Conservation (phyloP, 2,797 vertebrate species). For the Sandelia bainsii region DNA sequence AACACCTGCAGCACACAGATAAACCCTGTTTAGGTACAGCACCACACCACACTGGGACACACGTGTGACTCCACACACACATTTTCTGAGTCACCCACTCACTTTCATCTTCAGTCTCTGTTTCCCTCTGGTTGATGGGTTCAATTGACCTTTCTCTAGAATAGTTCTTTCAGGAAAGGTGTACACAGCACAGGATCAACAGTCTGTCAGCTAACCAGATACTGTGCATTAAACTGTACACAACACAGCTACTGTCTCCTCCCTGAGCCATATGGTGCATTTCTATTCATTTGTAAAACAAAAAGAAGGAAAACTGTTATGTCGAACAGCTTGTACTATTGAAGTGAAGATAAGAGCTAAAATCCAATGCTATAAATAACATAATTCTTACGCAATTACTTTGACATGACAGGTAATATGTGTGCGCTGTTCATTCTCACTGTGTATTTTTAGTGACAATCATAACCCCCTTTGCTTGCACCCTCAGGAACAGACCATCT, state of each 20-base stretch:
- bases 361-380: conserved; percentile 3
- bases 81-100: conserved; percentile 27
- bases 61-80: background rate
- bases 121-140: conserved; percentile 36
- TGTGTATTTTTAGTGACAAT: conserved; percentile 73
- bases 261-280: conserved; percentile 2
- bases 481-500: conserved; percentile 72
- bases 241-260: conserved; percentile 12
- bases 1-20: conserved; percentile 87
- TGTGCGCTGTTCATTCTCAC: conserved; percentile 15
- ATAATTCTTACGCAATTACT: conserved; percentile 7
- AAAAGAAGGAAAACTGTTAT: background rate
- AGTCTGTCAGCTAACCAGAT: conserved; percentile 56
- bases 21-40: conserved; percentile 39
- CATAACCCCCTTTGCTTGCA: conserved; percentile 29
- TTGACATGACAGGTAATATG: conserved; percentile 30
- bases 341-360: background rate
- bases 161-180: conserved; percentile 49
- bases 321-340: background rate
- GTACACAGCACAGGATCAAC: conserved; percentile 44
- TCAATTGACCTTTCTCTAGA: conserved; percentile 62
- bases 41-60: conserved; percentile 9
- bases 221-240: conserved; percentile 8
- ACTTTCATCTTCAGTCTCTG: conserved; percentile 47
- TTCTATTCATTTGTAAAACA: background rate